Conservation (phyloP, 2,797 vertebrate genomes). For the Pangasius larnaudii region DNA sequence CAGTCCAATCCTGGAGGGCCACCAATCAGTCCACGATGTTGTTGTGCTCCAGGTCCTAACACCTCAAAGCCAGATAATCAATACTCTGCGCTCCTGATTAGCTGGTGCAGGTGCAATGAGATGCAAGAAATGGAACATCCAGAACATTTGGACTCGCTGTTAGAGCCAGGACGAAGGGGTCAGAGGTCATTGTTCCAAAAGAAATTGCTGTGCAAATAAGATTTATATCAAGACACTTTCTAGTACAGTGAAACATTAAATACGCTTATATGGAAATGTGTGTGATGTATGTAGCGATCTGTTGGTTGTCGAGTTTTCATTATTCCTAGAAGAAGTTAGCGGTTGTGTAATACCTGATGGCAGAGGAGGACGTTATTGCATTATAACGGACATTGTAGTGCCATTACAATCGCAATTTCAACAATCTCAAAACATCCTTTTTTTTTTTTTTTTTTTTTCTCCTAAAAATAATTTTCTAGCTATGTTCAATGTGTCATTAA, state of each 20-base stretch:
- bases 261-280: background rate
- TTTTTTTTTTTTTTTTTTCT: background rate
- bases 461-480: background rate
- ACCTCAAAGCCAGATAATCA: slow-evolving; percentile 2
- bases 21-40: slow-evolving; percentile 20
- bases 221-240: background rate
- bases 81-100: background rate
- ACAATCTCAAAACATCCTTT: background rate
- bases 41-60: slow-evolving; percentile 14
- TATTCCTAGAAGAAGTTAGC: background rate
- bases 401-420: background rate
- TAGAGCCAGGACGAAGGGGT: background rate
- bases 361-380: background rate
- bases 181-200: background rate
- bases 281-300: background rate
- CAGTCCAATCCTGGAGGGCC: slow-evolving; percentile 17
- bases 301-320: background rate
- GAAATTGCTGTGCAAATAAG: background rate
- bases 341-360: background rate
- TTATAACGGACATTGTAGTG: background rate
- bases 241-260: background rate
- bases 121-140: background rate
- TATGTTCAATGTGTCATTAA: background rate
- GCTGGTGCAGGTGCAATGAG: background rate
- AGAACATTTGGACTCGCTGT: background rate